These are phyloP conservation scores for Theristicus caerulescens DNA, from an alignment of 2,113 vertebrate species.

Conservation along the genomic window DNA sequence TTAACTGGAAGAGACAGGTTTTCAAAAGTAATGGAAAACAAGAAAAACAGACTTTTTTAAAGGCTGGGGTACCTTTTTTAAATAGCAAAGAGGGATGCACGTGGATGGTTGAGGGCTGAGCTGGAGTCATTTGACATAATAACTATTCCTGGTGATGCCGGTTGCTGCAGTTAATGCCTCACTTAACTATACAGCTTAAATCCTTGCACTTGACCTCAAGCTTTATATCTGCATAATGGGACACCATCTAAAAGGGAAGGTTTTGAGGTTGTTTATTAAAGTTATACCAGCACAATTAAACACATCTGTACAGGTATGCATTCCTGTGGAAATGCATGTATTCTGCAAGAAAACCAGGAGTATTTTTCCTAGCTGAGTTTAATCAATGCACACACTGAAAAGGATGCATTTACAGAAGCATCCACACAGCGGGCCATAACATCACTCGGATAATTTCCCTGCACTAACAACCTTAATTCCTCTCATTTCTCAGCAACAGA, in stretches of 20 bases:
- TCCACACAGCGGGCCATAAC: background rate
- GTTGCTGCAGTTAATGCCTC: background rate
- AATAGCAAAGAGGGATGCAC: background rate
- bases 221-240: background rate
- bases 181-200: background rate
- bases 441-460: background rate
- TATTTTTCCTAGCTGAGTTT: background rate
- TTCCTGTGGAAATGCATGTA: background rate
- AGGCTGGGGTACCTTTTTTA: background rate
- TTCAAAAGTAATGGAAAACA: background rate
- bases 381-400: background rate
- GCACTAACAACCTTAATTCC: background rate
- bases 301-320: background rate
- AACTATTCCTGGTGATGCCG: background rate
- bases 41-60: background rate
- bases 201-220: background rate
- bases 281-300: background rate
- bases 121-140: background rate
- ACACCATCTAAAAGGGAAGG: background rate
- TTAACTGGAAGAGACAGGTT: background rate
- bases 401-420: background rate
- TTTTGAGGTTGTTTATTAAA: background rate
- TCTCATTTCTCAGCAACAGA: slow-evolving; percentile 4
- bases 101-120: background rate
- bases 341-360: background rate